Evolutionary conservation across 2,797 vertebrate species (phyloP), one percentile per base, ranked within the genome.

Genomic region (Glyptemys insculpta): DNA sequence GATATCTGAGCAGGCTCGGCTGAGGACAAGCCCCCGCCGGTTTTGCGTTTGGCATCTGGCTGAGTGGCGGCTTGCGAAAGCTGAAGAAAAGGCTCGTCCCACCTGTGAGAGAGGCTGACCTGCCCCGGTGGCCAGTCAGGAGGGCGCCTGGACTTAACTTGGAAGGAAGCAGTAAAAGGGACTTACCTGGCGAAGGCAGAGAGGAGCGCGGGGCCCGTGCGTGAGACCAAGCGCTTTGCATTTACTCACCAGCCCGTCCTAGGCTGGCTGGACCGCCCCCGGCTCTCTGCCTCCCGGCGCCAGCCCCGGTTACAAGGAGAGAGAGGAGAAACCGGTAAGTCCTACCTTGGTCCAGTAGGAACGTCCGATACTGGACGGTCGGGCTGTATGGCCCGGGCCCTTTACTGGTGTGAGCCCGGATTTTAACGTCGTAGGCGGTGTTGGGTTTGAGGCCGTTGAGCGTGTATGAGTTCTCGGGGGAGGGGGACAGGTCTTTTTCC

Each of bases 361-460:
- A 98, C 62, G 99, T 99, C 99, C 99, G 99, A 98, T 99, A 99
- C 99, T 99, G 99, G 98, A 99, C 98, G 57, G 99, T 99, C 2
- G 99, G 99, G 99, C 99, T 99, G 99, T 99, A 99, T 85, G 99
- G 99, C 98, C 99, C 99, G 23, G 99, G 99, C 98, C 99, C 99
- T 98, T 99, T 99, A 99, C 99, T 99, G 98, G 99, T 99, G 98
- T 99, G 99, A 79, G 99, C 99, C 81, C 99, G 99, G 97, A 99
- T 99, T 99, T 99, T 99, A 98, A 99, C 99, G 85, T 99, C 99
- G 83, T 99, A 99, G 87, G 99, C 98, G 3, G 99, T 99, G 98
- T 99, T 98, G 83, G 99, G 99, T 98, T 99, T 99, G 97, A 99
- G 99, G 98, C 99, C 99, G 98, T 98, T 99, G 97, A 99, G 98